Evolutionary conservation across 2,113 vertebrate species (phyloP).

Genomic region (Ageneiosus marmoratus): DNA sequence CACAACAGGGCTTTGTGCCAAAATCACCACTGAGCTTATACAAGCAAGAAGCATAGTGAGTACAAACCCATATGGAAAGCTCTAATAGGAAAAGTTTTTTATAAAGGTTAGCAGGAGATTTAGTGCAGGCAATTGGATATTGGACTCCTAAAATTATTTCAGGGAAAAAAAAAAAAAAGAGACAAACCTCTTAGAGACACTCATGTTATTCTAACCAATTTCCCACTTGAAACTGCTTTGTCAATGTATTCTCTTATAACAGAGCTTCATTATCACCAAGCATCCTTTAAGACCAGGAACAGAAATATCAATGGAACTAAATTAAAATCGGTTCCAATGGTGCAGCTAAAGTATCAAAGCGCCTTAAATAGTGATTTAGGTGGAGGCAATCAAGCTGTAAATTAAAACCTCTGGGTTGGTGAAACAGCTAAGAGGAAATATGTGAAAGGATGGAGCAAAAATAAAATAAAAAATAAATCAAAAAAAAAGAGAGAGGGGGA

Average conservation of each 20-base stretch:
- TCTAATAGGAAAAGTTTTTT: conserved; percentile 62
- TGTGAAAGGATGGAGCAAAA: conserved; percentile 16
- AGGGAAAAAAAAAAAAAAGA: neutral
- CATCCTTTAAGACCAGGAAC: neutral
- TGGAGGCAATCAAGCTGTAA: conserved; percentile 31
- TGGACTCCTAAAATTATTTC: too few species aligned
- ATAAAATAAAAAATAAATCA: neutral
- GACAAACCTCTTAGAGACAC: neutral
- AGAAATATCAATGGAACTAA: conserved; percentile 24
- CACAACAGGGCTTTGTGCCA: neutral
- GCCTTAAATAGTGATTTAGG: conserved; percentile 35
- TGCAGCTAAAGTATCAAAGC: conserved; percentile 22
- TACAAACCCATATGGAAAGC: conserved; percentile 25
- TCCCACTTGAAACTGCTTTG: conserved; percentile 4
- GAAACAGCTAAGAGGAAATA: conserved; percentile 16
- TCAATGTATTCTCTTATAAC: conserved; percentile 10
- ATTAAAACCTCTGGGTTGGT: conserved; percentile 28
- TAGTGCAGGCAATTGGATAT: neutral
- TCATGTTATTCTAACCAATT: conserved; percentile 19
- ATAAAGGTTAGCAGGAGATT: conserved; percentile 55
- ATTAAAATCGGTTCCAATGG: conserved; percentile 24
- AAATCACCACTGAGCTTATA: neutral
- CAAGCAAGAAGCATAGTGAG: neutral
- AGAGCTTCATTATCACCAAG: conserved; percentile 26
- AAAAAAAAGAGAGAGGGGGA: too few species aligned